phyloP scores from a whole-genome alignment of 2,888 invertebrate genomes.

The Hirudinaria manillensis region DNA sequence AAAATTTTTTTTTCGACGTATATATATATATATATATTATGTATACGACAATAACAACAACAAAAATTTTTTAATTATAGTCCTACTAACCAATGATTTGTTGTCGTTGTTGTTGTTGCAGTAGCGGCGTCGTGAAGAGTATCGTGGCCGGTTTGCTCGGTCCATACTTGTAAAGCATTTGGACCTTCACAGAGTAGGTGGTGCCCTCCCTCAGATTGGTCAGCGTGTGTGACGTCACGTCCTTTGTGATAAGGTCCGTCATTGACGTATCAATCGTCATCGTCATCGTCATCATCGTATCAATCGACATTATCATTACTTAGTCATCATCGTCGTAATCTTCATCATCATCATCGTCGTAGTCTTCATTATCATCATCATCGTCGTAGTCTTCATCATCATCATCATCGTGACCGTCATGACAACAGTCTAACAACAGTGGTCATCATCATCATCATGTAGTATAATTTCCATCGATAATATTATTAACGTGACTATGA shows the following conservation, averaged over 20 bases:
- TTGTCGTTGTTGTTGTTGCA: constrained; percentile 24
- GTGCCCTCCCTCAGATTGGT: constrained; percentile 29
- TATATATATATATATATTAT: too few species aligned
- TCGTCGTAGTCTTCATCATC: neutral
- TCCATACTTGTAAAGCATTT: constrained; percentile 28
- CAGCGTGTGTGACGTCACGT: constrained; percentile 22
- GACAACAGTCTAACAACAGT: too few species aligned
- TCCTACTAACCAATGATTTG: neutral
- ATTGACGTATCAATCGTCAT: constrained; percentile 7
- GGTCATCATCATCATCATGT: neutral
- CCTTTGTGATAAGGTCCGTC: constrained; percentile 18
- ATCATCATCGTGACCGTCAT: constrained; percentile 23
- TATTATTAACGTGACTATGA: too few species aligned
- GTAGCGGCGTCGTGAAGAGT: constrained; percentile 35
- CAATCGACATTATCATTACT: neutral
- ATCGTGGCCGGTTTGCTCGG: constrained; percentile 31
- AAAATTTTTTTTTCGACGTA: too few species aligned
- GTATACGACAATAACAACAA: too few species aligned
- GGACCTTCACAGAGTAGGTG: constrained; percentile 33
- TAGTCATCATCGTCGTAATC: constrained; percentile 20
- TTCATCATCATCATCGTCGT: too few species aligned
- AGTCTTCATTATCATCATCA: too few species aligned
- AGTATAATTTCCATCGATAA: too few species aligned
- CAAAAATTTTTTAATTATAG: too few species aligned
- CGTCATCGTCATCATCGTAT: constrained; percentile 22